A percentile compares a stretch with the other conserved stretches of the same genome.
Evolutionary conservation across 2,797 vertebrate genomes (phyloP).

Genomic region (Sebastolobus alascanus): DNA sequence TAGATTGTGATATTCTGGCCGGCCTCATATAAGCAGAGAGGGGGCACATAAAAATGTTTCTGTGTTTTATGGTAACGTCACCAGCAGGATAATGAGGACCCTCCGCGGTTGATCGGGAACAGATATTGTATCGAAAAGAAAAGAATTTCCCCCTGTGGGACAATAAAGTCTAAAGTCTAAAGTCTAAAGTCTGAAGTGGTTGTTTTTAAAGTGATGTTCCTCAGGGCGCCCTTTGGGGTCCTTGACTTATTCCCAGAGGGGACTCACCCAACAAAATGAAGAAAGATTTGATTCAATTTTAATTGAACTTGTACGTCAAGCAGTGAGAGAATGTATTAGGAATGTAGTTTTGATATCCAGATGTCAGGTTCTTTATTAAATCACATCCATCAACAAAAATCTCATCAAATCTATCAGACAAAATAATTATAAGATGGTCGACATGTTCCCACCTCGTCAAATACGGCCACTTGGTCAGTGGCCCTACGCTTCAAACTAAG

Average conservation of each 20-base stretch:
- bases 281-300: constrained; percentile 9
- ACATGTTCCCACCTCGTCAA: neutral
- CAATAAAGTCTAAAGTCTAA: too few species aligned
- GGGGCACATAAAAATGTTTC: constrained; percentile 47
- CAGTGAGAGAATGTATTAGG: neutral
- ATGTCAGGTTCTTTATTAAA: constrained; percentile 10
- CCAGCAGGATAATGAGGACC: constrained; percentile 36
- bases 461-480: neutral
- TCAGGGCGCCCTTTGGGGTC: constrained; percentile 22
- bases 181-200: neutral
- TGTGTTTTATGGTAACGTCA: constrained; percentile 56
- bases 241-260: neutral
- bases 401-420: neutral
- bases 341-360: constrained; percentile 23
- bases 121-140: neutral
- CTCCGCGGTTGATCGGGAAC: neutral
- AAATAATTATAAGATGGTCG: neutral
- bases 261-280: neutral
- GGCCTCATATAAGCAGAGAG: constrained; percentile 40
- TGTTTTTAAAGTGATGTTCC: constrained; percentile 24
- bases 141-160: too few species aligned
- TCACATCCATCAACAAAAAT: constrained; percentile 30
- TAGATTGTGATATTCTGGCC: constrained; percentile 65
- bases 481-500: neutral
- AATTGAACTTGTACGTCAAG: constrained; percentile 2